Conservation (phyloP, 2,888 invertebrate genomes). For the Chymomyza amoena region DNA sequence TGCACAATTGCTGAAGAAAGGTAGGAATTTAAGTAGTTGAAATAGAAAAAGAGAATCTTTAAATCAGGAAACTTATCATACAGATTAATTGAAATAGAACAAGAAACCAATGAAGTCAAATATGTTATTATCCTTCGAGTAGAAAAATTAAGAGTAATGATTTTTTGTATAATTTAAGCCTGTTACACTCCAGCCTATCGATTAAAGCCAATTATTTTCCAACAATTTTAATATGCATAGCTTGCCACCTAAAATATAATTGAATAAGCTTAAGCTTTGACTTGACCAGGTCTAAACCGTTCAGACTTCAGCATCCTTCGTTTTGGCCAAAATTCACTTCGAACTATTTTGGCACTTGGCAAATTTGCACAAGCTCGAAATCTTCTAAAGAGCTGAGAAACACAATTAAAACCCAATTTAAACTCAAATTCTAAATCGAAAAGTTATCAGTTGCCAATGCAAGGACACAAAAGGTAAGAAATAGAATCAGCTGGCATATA, state of each 20-base stretch:
- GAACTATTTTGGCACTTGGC: conserved; percentile 38
- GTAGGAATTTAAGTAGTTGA: too few relatives aligned
- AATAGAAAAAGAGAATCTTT: too few relatives aligned
- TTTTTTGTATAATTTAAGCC: too few relatives aligned
- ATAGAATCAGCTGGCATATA: conserved; percentile 7
- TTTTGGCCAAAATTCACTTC: conserved; percentile 26
- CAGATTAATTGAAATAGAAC: too few relatives aligned
- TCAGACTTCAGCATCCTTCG: not conserved
- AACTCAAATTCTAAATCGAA: conserved; percentile 57
- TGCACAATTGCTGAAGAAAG: too few relatives aligned
- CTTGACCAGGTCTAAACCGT: too few relatives aligned
- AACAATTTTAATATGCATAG: not conserved
- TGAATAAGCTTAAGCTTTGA: not conserved
- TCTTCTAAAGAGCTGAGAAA: conserved; percentile 32
- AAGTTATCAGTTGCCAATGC: conserved; percentile 51
- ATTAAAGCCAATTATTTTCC: too few relatives aligned
- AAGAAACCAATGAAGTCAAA: too few relatives aligned
- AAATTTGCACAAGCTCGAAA: conserved; percentile 45
- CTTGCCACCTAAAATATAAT: not conserved
- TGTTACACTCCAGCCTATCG: too few relatives aligned
- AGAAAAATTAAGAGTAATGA: too few relatives aligned
- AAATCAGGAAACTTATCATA: too few relatives aligned
- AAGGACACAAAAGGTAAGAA: conserved; percentile 6
- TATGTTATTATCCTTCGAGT: too few relatives aligned
- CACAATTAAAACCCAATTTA: conserved; percentile 64